Evolutionary conservation across 1,140 invertebrate genomes (phyloP).

Genomic region (Penaeus chinensis): DNA sequence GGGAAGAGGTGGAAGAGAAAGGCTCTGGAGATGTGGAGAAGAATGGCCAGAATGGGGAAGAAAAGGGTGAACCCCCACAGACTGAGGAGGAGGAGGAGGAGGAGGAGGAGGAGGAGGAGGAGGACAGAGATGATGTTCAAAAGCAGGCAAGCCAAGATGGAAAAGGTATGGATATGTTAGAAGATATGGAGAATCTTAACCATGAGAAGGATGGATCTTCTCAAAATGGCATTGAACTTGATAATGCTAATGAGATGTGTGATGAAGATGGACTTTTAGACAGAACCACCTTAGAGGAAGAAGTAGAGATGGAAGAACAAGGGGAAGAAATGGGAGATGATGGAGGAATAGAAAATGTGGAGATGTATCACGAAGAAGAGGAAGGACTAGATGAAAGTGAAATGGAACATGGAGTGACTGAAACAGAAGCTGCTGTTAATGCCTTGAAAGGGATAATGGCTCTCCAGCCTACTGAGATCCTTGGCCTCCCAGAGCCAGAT

Average conservation of each 20-base stretch:
- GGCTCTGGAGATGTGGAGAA: background rate
- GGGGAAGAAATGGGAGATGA: slow-evolving; percentile 17
- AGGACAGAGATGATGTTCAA: too few species aligned
- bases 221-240: too few species aligned
- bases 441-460: slow-evolving; percentile 54
- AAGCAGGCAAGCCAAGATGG: too few species aligned
- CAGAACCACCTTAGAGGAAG: background rate
- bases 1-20: background rate
- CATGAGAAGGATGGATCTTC: background rate
- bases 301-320: background rate
- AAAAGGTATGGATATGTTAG: too few species aligned
- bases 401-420: slow-evolving; percentile 28
- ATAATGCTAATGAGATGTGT: background rate
- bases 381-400: slow-evolving; percentile 10
- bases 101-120: too few species aligned
- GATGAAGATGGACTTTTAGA: background rate
- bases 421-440: slow-evolving; percentile 57
- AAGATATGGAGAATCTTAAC: too few species aligned
- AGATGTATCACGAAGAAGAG: slow-evolving; percentile 26
- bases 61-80: too few species aligned
- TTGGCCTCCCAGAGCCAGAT: slow-evolving; percentile 48
- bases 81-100: too few species aligned
- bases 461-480: slow-evolving; percentile 53
- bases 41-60: too few species aligned
- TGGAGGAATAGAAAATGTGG: slow-evolving; percentile 30